A percentile compares a stretch with the other conserved stretches of the same genome.
Evolutionary conservation across 2,888 invertebrate species (phyloP).

Genomic region (Sepioteuthis lessoniana): DNA sequence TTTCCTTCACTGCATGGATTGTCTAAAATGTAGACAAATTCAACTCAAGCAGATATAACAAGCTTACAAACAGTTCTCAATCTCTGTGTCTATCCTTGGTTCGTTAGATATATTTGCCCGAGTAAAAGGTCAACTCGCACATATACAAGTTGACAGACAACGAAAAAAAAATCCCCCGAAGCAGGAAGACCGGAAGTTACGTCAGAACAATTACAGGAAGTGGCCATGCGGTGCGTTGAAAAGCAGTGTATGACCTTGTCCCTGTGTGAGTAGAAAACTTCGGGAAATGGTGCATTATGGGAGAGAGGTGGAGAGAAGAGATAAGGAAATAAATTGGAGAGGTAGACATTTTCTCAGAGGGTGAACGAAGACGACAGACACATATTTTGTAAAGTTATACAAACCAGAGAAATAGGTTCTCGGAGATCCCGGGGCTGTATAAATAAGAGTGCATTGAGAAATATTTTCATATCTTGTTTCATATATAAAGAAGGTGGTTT

Average conservation of each 20-base stretch:
- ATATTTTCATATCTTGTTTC: too few species aligned
- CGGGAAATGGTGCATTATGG: background rate
- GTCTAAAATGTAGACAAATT: too few species aligned
- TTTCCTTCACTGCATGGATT: too few species aligned
- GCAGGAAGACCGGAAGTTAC: slow-evolving; percentile 6
- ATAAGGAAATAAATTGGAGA: too few species aligned
- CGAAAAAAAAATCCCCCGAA: background rate
- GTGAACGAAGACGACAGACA: too few species aligned
- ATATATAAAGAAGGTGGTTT: too few species aligned
- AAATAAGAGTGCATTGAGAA: too few species aligned
- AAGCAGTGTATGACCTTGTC: background rate
- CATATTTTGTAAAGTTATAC: too few species aligned
- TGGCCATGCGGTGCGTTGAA: background rate
- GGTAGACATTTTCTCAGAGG: background rate
- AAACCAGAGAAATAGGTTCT: too few species aligned
- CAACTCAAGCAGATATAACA: background rate
- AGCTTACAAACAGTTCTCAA: background rate
- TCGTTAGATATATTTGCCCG: background rate
- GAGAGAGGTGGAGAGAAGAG: too few species aligned
- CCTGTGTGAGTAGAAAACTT: background rate
- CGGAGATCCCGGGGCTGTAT: too few species aligned
- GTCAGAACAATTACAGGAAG: background rate
- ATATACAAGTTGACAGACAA: background rate
- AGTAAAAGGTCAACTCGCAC: background rate
- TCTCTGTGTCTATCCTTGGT: background rate